Conservation (phyloP, 2,797 vertebrate species). For the Neoniphon sammara region DNA sequence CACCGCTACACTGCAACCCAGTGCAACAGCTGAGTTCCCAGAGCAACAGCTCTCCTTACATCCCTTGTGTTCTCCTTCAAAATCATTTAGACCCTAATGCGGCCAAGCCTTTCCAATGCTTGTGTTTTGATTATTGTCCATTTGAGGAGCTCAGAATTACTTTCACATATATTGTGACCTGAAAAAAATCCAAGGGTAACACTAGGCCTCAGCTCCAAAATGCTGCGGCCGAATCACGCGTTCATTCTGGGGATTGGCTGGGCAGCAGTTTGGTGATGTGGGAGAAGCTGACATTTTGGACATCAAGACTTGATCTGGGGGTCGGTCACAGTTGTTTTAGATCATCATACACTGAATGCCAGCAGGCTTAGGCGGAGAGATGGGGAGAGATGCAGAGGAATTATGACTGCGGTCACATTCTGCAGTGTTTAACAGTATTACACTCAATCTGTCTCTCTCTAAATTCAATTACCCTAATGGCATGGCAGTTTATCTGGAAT, state of each 20-base stretch:
- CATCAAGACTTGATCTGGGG: slow-evolving; percentile 75
- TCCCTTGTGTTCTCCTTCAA: slow-evolving; percentile 72
- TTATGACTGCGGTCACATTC: slow-evolving; percentile 67
- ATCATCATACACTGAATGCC: slow-evolving; percentile 80
- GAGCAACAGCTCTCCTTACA: slow-evolving; percentile 75
- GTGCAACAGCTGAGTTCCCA: slow-evolving; percentile 78
- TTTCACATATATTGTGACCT: slow-evolving; percentile 24
- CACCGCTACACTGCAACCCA: slow-evolving; percentile 63
- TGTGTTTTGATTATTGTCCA: slow-evolving; percentile 58
- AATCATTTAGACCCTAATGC: slow-evolving; percentile 72
- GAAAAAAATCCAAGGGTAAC: not conserved
- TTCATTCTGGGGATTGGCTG: slow-evolving; percentile 19
- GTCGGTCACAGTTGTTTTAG: slow-evolving; percentile 86
- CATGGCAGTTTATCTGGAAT: slow-evolving; percentile 4
- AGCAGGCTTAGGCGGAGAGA: slow-evolving; percentile 73
- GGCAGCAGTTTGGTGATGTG: slow-evolving; percentile 51
- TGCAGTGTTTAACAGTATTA: slow-evolving; percentile 45
- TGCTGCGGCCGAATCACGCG: not conserved
- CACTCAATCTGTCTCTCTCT: slow-evolving; percentile 30
- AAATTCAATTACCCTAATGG: slow-evolving; percentile 26
- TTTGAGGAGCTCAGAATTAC: slow-evolving; percentile 57
- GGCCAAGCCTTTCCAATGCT: slow-evolving; percentile 40
- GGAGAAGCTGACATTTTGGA: slow-evolving; percentile 75
- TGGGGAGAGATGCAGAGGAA: slow-evolving; percentile 70
- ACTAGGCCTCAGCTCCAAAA: slow-evolving; percentile 32